Evolutionary conservation across 2,113 vertebrate genomes (phyloP).

Genomic region (Colinus virginianus): DNA sequence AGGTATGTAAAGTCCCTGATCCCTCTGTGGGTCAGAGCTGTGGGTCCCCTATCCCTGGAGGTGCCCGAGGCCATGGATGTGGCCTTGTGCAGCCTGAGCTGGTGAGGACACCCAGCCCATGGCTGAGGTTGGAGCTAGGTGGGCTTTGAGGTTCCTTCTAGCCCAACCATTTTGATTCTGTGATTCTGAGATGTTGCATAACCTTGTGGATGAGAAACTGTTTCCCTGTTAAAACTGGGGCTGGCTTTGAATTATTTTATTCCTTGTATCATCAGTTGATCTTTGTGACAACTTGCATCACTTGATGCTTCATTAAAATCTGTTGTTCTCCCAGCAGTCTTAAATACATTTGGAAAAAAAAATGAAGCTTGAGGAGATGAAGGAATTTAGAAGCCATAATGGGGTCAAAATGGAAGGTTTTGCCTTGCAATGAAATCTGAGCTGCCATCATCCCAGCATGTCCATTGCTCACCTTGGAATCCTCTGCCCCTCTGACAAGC

Average conservation of each 20-base stretch:
- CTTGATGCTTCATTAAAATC: background rate
- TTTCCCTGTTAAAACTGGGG: background rate
- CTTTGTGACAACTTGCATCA: background rate
- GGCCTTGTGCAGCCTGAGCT: too few relatives aligned
- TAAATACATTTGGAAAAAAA: background rate
- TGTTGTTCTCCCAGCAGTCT: background rate
- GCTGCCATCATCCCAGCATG: background rate
- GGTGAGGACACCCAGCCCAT: too few relatives aligned
- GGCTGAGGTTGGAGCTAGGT: too few relatives aligned
- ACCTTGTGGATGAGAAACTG: background rate
- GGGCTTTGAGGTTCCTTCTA: too few relatives aligned
- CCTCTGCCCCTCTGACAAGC: background rate
- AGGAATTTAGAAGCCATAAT: background rate
- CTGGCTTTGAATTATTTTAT: background rate
- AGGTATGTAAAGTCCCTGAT: background rate
- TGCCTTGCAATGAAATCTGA: accelerated
- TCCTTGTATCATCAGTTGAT: background rate
- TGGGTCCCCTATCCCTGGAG: too few relatives aligned
- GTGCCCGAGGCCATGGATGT: too few relatives aligned
- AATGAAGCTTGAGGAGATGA: background rate
- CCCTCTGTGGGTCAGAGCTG: background rate
- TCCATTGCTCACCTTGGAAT: background rate
- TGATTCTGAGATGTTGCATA: background rate
- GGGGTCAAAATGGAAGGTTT: background rate
- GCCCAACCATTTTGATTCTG: too few relatives aligned